Conservation (phyloP, 2,888 invertebrate genomes). For the Brachylomia viminalis region DNA sequence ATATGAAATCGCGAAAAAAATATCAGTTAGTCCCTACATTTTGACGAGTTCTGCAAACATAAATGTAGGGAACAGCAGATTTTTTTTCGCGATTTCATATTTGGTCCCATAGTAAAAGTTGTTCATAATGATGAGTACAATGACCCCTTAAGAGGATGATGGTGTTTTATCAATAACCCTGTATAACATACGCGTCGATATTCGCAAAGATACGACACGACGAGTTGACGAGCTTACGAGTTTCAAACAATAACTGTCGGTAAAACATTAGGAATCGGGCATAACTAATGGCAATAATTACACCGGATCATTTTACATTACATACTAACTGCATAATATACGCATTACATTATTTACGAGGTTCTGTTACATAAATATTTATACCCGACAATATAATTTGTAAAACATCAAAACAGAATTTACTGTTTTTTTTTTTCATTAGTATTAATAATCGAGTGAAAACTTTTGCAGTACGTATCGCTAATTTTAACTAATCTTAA, state of each 20-base stretch:
- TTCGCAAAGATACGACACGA: slow-evolving; percentile 17
- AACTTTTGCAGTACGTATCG: not conserved
- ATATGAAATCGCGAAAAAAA: no score
- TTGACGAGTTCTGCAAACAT: no score
- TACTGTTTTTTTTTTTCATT: not conserved
- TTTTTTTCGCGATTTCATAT: no score
- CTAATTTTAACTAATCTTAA: not conserved
- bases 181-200: not conserved
- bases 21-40: no score
- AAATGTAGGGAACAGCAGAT: no score
- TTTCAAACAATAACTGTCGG: slow-evolving; percentile 20
- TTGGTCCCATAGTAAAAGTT: no score
- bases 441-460: not conserved
- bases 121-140: no score
- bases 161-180: no score
- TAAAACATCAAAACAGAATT: not conserved
- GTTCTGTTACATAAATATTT: slow-evolving; percentile 29
- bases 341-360: slow-evolving; percentile 39
- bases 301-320: slow-evolving; percentile 43
- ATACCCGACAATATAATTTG: slow-evolving; percentile 15
- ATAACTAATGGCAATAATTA: slow-evolving; percentile 33
- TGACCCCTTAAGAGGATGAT: no score
- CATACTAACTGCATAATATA: slow-evolving; percentile 17
- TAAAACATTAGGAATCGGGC: slow-evolving; percentile 8
- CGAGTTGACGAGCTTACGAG: not conserved